These are phyloP conservation scores for Cephalopachus bancanus DNA, from an alignment of 2,797 vertebrate genomes.

Conservation along the genomic window DNA sequence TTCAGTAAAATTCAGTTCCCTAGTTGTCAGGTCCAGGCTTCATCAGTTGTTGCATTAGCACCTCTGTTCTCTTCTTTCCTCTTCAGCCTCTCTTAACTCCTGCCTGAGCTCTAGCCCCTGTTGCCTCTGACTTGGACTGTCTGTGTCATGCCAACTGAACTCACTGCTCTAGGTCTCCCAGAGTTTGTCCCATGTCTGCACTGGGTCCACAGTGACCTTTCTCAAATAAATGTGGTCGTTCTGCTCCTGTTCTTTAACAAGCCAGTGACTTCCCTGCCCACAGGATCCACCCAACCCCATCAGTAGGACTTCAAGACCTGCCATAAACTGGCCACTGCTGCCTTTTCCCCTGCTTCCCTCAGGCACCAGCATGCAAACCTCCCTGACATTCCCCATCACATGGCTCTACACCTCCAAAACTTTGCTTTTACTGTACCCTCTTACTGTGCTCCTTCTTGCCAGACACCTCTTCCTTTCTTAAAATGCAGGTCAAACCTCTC, in stretches of 20 bases:
- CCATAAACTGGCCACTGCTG: not conserved
- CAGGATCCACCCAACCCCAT: not conserved
- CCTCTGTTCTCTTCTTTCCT: not conserved
- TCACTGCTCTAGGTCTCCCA: not conserved
- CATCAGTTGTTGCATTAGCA: not conserved
- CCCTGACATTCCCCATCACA: not conserved
- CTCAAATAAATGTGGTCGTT: not conserved
- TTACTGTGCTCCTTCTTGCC: not conserved
- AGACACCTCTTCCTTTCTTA: not conserved
- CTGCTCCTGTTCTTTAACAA: not conserved
- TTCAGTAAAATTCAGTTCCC: slow-evolving; percentile 23
- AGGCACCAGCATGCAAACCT: not conserved
- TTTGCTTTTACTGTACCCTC: not conserved
- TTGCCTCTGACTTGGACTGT: not conserved
- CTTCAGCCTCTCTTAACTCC: not conserved
- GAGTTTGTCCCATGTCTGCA: not conserved
- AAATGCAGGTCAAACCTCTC: not conserved
- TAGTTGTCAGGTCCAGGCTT: not conserved
- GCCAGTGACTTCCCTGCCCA: not conserved
- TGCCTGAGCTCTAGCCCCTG: not conserved
- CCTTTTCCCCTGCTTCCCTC: not conserved
- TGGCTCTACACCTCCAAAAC: not conserved
- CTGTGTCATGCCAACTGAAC: not conserved
- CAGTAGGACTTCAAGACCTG: not conserved
- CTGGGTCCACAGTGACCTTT: not conserved